phyloP scores from a whole-genome alignment of 2,113 vertebrate species.

The Sarotherodon lohbergeri region DNA sequence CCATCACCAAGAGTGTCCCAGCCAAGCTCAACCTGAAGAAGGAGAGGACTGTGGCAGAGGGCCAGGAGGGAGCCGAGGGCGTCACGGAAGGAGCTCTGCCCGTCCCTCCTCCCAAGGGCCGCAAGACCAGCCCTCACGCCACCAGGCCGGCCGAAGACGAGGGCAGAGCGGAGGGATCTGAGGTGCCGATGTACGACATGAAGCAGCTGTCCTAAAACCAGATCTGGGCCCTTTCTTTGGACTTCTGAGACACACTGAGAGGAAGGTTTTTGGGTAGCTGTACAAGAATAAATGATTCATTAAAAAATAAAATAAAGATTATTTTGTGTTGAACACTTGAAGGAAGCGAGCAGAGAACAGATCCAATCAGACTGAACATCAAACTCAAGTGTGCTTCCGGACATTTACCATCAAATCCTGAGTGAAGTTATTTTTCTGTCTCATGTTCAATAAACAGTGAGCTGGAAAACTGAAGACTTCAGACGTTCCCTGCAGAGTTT shows the following conservation, averaged over 20 bases:
- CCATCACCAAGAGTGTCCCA: conserved; percentile 82
- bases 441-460: conserved; percentile 29
- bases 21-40: conserved; percentile 84
- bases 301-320: not conserved
- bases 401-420: not conserved
- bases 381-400: not conserved
- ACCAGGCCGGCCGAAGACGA: conserved; percentile 69
- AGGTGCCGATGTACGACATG: conserved; percentile 82
- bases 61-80: conserved; percentile 80
- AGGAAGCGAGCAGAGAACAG: not conserved
- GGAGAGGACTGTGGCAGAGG: conserved; percentile 79
- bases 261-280: not conserved
- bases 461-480: not conserved
- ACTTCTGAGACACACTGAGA: conserved; percentile 1
- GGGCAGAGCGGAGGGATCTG: conserved; percentile 73
- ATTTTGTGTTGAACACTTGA: not conserved
- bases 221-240: not conserved
- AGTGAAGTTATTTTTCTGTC: not conserved
- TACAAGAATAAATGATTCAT: not conserved
- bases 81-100: conserved; percentile 60
- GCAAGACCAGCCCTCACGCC: conserved; percentile 64
- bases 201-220: conserved; percentile 80
- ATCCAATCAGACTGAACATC: not conserved
- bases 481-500: not conserved
- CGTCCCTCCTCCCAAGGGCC: conserved; percentile 78